Percentiles rank a stretch among this genome's conserved stretches.
phyloP scores from a whole-genome alignment of 2,888 invertebrate genomes.

The Camptogramma bilineatum region DNA sequence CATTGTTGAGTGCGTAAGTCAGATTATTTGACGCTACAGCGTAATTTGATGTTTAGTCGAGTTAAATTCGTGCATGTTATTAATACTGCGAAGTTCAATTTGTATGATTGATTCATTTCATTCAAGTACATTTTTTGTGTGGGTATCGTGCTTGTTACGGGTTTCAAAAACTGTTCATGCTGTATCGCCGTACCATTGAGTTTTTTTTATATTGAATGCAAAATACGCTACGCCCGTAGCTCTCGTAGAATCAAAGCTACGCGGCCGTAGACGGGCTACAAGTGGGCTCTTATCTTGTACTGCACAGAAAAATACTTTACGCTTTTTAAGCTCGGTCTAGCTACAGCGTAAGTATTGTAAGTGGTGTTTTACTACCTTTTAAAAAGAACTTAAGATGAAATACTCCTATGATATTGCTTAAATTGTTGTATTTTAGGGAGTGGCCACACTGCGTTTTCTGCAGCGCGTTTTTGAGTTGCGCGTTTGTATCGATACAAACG shows the following conservation, averaged over 20 bases:
- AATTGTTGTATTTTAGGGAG: constrained; percentile 2
- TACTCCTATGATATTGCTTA: background rate
- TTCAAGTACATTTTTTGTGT: constrained; percentile 4
- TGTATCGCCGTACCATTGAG: constrained; percentile 8
- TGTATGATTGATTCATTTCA: constrained; percentile 9
- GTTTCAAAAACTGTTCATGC: constrained; percentile 9
- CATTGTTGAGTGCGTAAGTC: background rate
- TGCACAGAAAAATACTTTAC: constrained; percentile 31
- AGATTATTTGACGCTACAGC: background rate
- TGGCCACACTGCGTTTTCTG: too few species aligned
- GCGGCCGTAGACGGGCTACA: constrained; percentile 36
- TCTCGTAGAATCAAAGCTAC: constrained; percentile 35
- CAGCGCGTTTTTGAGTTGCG: too few species aligned
- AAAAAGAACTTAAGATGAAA: constrained; percentile 13
- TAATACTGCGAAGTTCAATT: constrained; percentile 1
- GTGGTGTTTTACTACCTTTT: constrained; percentile 21
- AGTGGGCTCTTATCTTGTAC: constrained; percentile 29
- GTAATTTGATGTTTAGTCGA: background rate
- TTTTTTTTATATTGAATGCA: constrained; percentile 22
- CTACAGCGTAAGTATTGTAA: constrained; percentile 18
- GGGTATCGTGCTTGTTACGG: constrained; percentile 1
- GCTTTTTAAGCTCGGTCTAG: constrained; percentile 25
- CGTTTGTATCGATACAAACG: too few species aligned
- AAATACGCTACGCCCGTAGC: constrained; percentile 30
- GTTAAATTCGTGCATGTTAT: background rate